A percentile compares a stretch with the other conserved stretches of the same genome.
Evolutionary conservation across 2,113 vertebrate genomes (phyloP).

Genomic region (Crotalus helleri): DNA sequence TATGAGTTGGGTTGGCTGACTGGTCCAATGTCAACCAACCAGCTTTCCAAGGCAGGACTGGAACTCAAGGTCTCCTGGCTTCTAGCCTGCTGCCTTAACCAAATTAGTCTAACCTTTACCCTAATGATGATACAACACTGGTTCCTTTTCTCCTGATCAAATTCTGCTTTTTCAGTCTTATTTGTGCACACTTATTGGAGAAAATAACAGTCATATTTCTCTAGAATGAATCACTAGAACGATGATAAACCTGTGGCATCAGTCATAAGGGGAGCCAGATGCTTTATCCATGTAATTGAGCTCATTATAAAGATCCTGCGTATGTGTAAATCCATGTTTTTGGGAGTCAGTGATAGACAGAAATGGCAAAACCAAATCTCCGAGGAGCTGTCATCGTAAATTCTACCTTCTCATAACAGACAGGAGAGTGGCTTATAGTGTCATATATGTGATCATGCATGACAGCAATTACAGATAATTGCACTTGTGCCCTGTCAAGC

Average conservation of each 20-base stretch:
- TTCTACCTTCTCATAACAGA: neutral
- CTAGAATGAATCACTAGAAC: neutral
- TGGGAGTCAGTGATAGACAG: neutral
- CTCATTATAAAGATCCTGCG: neutral
- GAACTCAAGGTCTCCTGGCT: neutral
- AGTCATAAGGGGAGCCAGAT: neutral
- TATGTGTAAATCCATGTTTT: neutral
- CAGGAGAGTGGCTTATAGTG: conserved; percentile 13
- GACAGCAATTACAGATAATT: conserved; percentile 34
- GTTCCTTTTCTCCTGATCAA: neutral
- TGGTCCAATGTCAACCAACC: neutral
- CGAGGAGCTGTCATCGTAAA: neutral
- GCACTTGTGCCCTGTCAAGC: conserved; percentile 21
- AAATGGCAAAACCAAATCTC: conserved; percentile 4
- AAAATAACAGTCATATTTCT: neutral
- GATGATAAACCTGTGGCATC: neutral
- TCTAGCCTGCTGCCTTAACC: neutral
- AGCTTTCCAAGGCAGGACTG: neutral
- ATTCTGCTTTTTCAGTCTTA: neutral
- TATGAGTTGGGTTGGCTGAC: neutral
- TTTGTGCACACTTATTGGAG: neutral
- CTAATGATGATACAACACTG: neutral
- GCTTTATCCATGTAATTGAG: neutral
- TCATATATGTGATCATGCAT: conserved; percentile 11
- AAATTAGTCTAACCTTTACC: neutral